Base-by-base conservation (phyloP, 53 echinoderm and acorn worm species). In the Stichopus horrens region DNA sequence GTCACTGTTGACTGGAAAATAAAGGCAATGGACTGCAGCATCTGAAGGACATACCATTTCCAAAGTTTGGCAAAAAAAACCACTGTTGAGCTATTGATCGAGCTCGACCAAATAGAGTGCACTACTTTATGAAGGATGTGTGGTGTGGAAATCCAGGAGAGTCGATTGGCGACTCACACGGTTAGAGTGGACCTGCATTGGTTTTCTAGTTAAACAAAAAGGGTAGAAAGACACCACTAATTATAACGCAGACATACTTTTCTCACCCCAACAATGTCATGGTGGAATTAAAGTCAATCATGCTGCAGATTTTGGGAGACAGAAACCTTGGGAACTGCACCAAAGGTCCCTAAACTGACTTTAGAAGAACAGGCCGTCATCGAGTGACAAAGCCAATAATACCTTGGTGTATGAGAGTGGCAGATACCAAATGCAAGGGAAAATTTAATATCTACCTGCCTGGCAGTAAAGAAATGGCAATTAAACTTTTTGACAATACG, bases 161-260 rank as follows among this genome's bases (percentile, higher is more conserved):
- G 23, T 54, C 89, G 22, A 89, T 89, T 10, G 89, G n/a, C n/a
- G n/a, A n/a, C n/a, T n/a, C n/a, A n/a, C n/a, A n/a, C n/a, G n/a
- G n/a, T n/a, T n/a, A n/a, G n/a, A n/a, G n/a, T 89, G 89, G 89
- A 89, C 89, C 14, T 77, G 79, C 21, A 66, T 80, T 5, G 89
- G 89, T 7, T 23, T 23, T 77, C 78, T 52, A 7, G 23, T 77
- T 11, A 54, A n/a, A n/a, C n/a, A n/a, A n/a, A n/a, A n/a, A n/a
- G n/a, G n/a, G n/a, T n/a, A n/a, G n/a, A n/a, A n/a, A n/a, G n/a
- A n/a, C n/a, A n/a, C n/a, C n/a, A n/a, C n/a, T n/a, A n/a, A n/a
- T n/a, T n/a, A n/a, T n/a, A n/a, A 77, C 37, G n/a, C n/a, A n/a
- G n/a, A n/a, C n/a, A n/a, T n/a, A n/a, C n/a, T n/a, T n/a, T n/a